Base-by-base conservation (phyloP, 2,888 invertebrate species). In the Lasius fuliginosus region DNA sequence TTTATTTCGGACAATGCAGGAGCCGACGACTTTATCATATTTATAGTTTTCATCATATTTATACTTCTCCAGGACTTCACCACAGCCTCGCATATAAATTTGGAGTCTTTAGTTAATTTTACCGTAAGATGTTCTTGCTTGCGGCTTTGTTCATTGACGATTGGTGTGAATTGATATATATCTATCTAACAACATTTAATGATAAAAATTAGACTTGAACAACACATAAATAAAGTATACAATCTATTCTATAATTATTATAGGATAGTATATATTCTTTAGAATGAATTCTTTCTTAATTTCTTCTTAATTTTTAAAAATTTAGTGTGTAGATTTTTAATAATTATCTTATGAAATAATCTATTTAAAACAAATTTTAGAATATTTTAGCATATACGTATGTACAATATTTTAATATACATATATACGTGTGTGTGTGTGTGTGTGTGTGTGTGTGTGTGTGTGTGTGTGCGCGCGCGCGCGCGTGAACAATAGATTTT, bases 11-110 rank as follows among this genome's bases (percentile, higher is more conserved):
- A 84, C 33, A 68, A 85, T 15, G 23, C n/a, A 64, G 60, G 67
- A 94, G 9, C 8, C 90, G 91, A 73, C 90, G 91, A 79, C 85
- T 91, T 87, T 93, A 92, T 84, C 93, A 75, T 65, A 23, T 23
- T 23, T 23, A 23, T 23, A 23, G 23, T 23, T 23, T 23, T 23
- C 23, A 23, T 23, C 23, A 23, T 23, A 23, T 23, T 23, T 23
- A 23, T 23, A 23, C 23, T 23, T 23, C 23, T 23, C 23, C 23
- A 23, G 4, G 86, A 86, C 12, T 68, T 92, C 4, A 94, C 11
- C 12, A 86, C 3, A 46, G 88, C 92, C 60, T 84, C n/a, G 6
- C n/a, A 85, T 15, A 84, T 0, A 33, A 58, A 23, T 27, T 67
- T 8, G 11, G 65, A 1, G 0, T 62, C 6, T 11, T 9, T 33